These are phyloP conservation scores for Atethmia centrago DNA, from an alignment of 2,888 invertebrate species.

Conservation along the genomic window DNA sequence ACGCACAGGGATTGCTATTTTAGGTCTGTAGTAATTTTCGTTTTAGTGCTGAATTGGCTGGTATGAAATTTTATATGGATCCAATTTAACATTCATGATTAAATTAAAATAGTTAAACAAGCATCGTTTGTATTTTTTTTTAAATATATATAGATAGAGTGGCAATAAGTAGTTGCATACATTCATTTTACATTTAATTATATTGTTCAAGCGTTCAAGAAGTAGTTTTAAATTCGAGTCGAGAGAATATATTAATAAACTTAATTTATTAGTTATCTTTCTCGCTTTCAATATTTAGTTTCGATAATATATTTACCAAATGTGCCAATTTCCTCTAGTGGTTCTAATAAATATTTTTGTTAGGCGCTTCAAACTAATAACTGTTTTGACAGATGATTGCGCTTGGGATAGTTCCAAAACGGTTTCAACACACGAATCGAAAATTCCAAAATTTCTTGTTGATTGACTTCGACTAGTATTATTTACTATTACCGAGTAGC, in stretches of 20 bases:
- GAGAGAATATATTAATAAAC: too few relatives aligned
- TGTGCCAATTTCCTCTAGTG: slow-evolving; percentile 32
- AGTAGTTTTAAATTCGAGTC: background rate
- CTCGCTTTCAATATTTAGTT: slow-evolving; percentile 7
- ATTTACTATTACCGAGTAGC: too few relatives aligned
- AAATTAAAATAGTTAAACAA: background rate
- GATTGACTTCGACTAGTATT: background rate
- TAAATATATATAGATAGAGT: background rate
- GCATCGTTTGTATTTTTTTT: background rate
- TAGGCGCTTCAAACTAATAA: slow-evolving; percentile 26
- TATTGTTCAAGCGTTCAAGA: background rate
- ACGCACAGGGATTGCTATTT: background rate
- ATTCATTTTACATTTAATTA: background rate
- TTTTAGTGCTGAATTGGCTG: background rate
- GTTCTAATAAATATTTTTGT: slow-evolving; percentile 46
- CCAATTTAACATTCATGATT: background rate
- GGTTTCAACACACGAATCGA: background rate
- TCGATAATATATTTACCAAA: slow-evolving; percentile 2
- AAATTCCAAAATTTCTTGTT: background rate
- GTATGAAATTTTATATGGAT: background rate
- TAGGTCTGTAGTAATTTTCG: background rate
- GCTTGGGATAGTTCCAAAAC: slow-evolving; percentile 46
- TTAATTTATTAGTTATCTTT: background rate
- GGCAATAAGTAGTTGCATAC: background rate
- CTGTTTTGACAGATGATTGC: slow-evolving; percentile 26